Conservation (phyloP, 2,113 vertebrate genomes). For the Rhinolophus ferrumequinum region DNA sequence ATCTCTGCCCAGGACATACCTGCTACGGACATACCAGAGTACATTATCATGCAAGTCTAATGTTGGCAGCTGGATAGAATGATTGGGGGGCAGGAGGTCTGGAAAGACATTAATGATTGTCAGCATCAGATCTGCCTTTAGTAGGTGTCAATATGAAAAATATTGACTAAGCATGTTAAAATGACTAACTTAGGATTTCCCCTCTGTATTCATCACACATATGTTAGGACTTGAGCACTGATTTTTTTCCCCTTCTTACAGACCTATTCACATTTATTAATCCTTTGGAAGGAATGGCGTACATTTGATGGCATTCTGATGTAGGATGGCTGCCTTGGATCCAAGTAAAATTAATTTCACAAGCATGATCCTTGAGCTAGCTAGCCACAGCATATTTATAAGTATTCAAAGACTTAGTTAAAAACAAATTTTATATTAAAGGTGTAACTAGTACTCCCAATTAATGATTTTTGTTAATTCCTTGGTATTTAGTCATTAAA, state of each 20-base stretch:
- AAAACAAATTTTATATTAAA: background rate
- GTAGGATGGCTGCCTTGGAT: background rate
- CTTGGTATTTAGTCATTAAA: background rate
- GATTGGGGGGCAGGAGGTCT: background rate
- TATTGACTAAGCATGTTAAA: background rate
- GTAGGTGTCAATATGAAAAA: background rate
- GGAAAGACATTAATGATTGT: background rate
- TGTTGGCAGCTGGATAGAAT: background rate
- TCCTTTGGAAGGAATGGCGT: background rate
- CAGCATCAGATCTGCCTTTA: background rate
- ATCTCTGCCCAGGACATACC: background rate
- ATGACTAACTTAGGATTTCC: background rate
- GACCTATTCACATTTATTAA: background rate
- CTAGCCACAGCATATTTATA: background rate
- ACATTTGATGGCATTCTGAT: background rate
- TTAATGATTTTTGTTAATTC: slow-evolving; percentile 7
- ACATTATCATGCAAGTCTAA: background rate
- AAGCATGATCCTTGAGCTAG: background rate
- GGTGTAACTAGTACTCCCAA: background rate
- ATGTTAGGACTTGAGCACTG: background rate
- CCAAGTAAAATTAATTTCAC: background rate
- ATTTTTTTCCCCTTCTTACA: background rate
- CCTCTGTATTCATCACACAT: background rate
- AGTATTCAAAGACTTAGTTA: background rate
- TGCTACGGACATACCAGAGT: background rate